phyloP scores from a whole-genome alignment of 2,797 vertebrate species.

The Pangasius mekongensis region DNA sequence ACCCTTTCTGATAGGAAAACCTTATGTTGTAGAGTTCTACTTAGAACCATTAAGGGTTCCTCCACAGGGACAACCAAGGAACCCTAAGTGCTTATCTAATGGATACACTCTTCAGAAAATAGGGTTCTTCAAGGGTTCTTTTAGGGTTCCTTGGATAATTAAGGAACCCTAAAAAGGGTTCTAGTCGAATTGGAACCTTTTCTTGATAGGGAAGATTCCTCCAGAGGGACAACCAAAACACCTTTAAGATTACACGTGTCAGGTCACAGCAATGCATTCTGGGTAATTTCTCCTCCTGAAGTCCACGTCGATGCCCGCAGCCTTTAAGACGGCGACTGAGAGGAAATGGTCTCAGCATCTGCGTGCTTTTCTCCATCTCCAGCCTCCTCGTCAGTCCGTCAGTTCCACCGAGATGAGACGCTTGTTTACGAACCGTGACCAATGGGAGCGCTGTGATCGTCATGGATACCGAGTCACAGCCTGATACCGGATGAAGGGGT shows the following conservation, averaged over 20 bases:
- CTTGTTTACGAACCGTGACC: conserved; percentile 36
- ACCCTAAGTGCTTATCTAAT: background rate
- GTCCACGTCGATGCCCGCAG: background rate
- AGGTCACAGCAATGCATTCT: background rate
- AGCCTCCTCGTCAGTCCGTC: conserved; percentile 38
- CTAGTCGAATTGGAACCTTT: background rate
- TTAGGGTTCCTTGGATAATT: background rate
- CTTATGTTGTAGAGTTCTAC: background rate
- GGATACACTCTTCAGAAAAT: background rate
- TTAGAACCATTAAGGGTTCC: background rate
- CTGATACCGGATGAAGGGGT: conserved; percentile 60
- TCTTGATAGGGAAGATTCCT: background rate
- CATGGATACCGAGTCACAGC: conserved; percentile 61
- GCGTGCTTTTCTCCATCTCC: background rate
- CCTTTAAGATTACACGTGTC: background rate
- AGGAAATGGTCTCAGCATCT: background rate
- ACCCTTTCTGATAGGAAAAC: background rate
- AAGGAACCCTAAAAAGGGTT: background rate
- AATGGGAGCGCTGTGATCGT: conserved; percentile 55
- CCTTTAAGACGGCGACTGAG: background rate
- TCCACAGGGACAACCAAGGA: background rate
- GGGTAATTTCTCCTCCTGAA: background rate
- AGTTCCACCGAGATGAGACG: conserved; percentile 42
- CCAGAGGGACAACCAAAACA: background rate
- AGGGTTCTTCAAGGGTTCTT: background rate